These are phyloP conservation scores for Forpus xanthops DNA, from an alignment of 2,797 vertebrate genomes.

Conservation along the genomic window DNA sequence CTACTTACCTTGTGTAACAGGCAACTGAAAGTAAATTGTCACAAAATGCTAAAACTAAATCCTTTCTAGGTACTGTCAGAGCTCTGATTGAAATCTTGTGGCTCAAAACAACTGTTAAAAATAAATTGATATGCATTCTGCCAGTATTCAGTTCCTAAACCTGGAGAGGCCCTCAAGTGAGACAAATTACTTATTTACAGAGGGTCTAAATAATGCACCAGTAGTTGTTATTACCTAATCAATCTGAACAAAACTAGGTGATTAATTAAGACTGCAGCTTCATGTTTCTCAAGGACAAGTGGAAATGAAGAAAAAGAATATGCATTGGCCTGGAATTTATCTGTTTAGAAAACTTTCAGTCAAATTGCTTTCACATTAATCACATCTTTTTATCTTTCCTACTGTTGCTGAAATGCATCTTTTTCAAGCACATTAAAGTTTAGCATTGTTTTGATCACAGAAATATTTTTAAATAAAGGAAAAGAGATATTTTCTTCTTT, in stretches of 20 bases:
- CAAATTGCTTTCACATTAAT: slow-evolving; percentile 30
- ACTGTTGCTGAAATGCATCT: background rate
- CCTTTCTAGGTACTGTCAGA: background rate
- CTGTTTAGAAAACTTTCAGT: background rate
- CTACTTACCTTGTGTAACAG: background rate
- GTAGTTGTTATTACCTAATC: slow-evolving; percentile 27
- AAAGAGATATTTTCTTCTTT: background rate
- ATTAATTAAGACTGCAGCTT: slow-evolving; percentile 15
- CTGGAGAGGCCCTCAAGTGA: background rate
- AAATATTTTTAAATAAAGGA: slow-evolving; percentile 35
- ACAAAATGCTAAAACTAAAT: background rate
- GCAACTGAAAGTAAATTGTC: background rate
- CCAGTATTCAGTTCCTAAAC: background rate
- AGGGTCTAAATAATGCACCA: background rate
- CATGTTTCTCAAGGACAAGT: slow-evolving; percentile 1
- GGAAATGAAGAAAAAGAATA: background rate
- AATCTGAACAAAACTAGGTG: slow-evolving; percentile 1
- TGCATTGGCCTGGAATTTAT: slow-evolving; percentile 1
- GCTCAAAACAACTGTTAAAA: background rate
- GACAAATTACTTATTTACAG: background rate
- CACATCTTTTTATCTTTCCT: slow-evolving; percentile 6
- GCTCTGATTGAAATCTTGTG: background rate
- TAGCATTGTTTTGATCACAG: slow-evolving; percentile 6
- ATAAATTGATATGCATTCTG: background rate
- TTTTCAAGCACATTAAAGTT: background rate